Conservation (phyloP, 2,797 vertebrate species). For the Anniella stebbinsi region DNA sequence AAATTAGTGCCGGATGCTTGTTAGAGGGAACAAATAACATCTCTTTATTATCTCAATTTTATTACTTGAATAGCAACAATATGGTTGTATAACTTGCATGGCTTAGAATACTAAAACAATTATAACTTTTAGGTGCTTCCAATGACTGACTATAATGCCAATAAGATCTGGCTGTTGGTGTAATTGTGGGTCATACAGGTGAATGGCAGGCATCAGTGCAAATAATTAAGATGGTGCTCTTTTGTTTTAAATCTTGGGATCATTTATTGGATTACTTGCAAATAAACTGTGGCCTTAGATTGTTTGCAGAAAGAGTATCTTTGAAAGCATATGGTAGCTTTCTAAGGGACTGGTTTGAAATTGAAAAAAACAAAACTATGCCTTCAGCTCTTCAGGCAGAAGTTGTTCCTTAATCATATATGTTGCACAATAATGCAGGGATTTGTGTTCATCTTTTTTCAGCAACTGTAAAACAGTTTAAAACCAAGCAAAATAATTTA, state of each 20-base stretch:
- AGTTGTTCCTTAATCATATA: slow-evolving; percentile 69
- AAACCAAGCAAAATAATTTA: slow-evolving; percentile 69
- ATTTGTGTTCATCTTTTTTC: slow-evolving; percentile 76
- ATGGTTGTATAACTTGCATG: slow-evolving; percentile 64
- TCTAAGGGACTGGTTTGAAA: slow-evolving; percentile 56
- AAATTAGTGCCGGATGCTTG: slow-evolving; percentile 28
- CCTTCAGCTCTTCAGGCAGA: slow-evolving; percentile 60
- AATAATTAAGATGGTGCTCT: slow-evolving; percentile 59
- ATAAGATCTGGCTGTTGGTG: slow-evolving; percentile 17
- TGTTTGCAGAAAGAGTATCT: slow-evolving; percentile 66
- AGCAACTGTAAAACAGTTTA: slow-evolving; percentile 75
- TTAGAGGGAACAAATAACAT: slow-evolving; percentile 50
- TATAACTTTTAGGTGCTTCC: slow-evolving; percentile 57
- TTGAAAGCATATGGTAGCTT: slow-evolving; percentile 59
- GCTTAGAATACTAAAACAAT: slow-evolving; percentile 53
- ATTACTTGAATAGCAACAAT: slow-evolving; percentile 61
- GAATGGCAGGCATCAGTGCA: slow-evolving; percentile 53
- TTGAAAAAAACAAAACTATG: slow-evolving; percentile 65
- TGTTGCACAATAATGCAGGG: slow-evolving; percentile 76
- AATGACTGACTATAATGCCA: slow-evolving; percentile 42
- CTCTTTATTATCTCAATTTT: slow-evolving; percentile 44
- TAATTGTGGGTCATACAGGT: slow-evolving; percentile 39
- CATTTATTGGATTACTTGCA: slow-evolving; percentile 60
- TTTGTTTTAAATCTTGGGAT: slow-evolving; percentile 20
- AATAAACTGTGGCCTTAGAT: slow-evolving; percentile 80